Percentiles rank a stretch among this genome's conserved stretches.
phyloP scores from a whole-genome alignment of 2,888 invertebrate genomes.

The Chironomus riparius region DNA sequence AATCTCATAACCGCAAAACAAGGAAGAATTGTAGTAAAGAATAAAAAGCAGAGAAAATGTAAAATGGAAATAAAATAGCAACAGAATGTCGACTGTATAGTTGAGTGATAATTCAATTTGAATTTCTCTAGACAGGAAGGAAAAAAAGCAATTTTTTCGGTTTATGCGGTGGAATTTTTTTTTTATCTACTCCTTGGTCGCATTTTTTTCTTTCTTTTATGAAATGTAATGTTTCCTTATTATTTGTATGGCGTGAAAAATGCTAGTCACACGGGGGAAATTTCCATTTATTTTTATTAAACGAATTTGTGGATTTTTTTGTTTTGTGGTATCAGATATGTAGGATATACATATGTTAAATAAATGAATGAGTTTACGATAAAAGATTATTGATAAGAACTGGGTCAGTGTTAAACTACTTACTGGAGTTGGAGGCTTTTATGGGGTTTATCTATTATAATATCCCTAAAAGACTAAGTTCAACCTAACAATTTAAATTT shows the following conservation, averaged over 20 bases:
- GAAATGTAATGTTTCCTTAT: neutral
- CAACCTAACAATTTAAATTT: too few relatives aligned
- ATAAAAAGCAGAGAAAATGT: neutral
- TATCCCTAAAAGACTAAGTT: too few relatives aligned
- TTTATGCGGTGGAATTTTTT: neutral
- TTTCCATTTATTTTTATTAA: too few relatives aligned
- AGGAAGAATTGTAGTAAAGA: neutral
- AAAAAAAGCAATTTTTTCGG: neutral
- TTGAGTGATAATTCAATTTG: slow-evolving; percentile 18
- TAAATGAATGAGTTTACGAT: too few relatives aligned
- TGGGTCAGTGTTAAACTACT: neutral
- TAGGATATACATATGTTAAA: too few relatives aligned
- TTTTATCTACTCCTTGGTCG: neutral
- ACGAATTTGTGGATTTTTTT: too few relatives aligned
- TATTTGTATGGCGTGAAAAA: neutral
- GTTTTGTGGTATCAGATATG: too few relatives aligned
- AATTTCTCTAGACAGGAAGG: neutral
- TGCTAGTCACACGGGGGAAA: neutral
- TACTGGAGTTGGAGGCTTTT: too few relatives aligned
- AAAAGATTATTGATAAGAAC: neutral
- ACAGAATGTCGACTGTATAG: slow-evolving; percentile 7
- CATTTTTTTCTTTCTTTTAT: too few relatives aligned
- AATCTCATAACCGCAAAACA: slow-evolving; percentile 11
- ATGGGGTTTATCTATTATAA: too few relatives aligned
- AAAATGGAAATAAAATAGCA: slow-evolving; percentile 14